Conservation (phyloP, 2,888 invertebrate genomes). For the Tetragonula carbonaria region DNA sequence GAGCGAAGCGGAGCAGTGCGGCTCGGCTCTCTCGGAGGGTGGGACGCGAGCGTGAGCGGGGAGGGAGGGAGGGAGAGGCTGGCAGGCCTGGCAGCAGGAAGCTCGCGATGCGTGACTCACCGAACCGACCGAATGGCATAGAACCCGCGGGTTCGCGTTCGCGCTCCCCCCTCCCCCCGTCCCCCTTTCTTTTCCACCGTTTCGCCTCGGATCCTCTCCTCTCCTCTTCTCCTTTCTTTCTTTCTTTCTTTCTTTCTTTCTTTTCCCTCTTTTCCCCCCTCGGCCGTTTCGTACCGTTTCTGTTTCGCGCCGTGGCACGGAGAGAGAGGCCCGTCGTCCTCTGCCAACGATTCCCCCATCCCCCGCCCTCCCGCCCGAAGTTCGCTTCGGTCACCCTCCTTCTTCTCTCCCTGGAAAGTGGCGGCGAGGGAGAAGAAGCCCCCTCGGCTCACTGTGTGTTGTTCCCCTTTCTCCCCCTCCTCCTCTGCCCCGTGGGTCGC, state of each 20-base stretch:
- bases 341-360: conserved; percentile 58
- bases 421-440: conserved; percentile 66
- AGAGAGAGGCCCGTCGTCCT: conserved; percentile 25
- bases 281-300: conserved; percentile 20
- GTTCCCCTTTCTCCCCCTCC: conserved; percentile 38
- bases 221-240: not conserved
- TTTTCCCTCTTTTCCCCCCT: conserved; percentile 2
- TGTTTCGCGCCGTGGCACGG: too few relatives aligned
- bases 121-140: conserved; percentile 78
- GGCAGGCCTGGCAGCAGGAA: conserved; percentile 80
- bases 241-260: too few relatives aligned
- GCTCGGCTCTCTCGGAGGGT: conserved; percentile 42
- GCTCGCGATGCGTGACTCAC: conserved; percentile 84
- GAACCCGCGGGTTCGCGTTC: conserved; percentile 81
- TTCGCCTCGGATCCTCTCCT: conserved; percentile 22
- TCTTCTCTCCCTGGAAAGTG: conserved; percentile 45
- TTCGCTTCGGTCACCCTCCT: conserved; percentile 56
- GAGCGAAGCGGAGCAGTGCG: conserved; percentile 40
- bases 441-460: conserved; percentile 47
- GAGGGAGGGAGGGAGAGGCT: conserved; percentile 35
- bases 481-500: conserved; percentile 12
- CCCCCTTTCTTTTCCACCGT: conserved; percentile 21
- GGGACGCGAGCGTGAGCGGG: conserved; percentile 21
- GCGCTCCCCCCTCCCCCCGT: conserved; percentile 61
- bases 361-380: too few relatives aligned